Evolutionary conservation across 2,797 vertebrate species (phyloP).

Genomic region (Enteromius viviparus): DNA sequence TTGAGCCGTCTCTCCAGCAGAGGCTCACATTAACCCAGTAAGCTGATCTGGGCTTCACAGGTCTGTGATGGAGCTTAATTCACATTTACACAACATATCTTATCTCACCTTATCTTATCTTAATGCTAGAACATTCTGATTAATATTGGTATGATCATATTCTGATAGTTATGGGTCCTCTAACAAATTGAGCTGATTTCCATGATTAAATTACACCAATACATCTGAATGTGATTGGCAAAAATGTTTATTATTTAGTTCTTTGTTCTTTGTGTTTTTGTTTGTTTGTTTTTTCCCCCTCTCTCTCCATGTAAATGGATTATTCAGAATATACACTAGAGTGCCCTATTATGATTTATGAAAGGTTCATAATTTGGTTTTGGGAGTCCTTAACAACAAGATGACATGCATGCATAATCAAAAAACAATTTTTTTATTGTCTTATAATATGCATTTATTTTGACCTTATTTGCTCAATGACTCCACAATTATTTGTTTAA

Average conservation of each 20-base stretch:
- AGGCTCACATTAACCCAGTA: slow-evolving; percentile 72
- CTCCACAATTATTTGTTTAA: too few species aligned
- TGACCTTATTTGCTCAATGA: too few species aligned
- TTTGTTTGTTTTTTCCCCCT: not conserved
- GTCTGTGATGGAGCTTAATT: slow-evolving; percentile 73
- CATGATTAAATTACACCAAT: not conserved
- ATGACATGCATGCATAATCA: too few species aligned
- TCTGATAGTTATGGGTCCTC: not conserved
- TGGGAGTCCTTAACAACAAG: too few species aligned
- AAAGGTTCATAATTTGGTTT: too few species aligned
- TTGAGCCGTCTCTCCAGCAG: slow-evolving; percentile 63
- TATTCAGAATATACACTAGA: not conserved
- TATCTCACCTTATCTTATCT: not conserved
- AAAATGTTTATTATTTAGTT: not conserved
- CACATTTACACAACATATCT: slow-evolving; percentile 60
- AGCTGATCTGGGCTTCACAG: slow-evolving; percentile 71
- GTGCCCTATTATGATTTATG: too few species aligned
- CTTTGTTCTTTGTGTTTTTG: too few species aligned
- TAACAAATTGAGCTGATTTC: not conserved
- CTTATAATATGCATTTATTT: too few species aligned
- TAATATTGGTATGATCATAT: not conserved
- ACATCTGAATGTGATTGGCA: not conserved
- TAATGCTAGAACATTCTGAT: not conserved
- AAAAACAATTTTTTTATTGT: too few species aligned
- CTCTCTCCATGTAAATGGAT: not conserved